Evolutionary conservation across 2,113 vertebrate species (phyloP).

Genomic region (Propithecus coquereli): DNA sequence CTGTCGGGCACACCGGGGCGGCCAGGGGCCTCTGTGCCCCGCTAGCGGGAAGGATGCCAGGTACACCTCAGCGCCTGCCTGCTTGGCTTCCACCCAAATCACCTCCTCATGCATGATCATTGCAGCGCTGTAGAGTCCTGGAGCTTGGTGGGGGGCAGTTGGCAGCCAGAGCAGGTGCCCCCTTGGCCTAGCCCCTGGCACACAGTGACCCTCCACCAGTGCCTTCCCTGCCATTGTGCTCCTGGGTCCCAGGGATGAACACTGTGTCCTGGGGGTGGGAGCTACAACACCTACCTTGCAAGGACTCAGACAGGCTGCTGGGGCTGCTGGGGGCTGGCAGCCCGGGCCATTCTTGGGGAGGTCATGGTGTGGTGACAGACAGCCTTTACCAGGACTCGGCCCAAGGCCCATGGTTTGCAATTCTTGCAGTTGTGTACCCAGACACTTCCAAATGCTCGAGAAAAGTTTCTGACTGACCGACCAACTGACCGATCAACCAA

Average conservation of each 20-base stretch:
- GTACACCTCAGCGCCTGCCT: constrained; percentile 60
- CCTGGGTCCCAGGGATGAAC: neutral
- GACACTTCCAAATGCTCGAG: neutral
- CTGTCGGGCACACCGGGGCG: constrained; percentile 59
- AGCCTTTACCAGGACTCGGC: neutral
- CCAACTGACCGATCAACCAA: no score
- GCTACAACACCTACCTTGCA: neutral
- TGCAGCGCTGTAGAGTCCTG: neutral
- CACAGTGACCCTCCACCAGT: neutral
- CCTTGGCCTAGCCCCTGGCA: neutral
- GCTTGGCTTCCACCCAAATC: constrained; percentile 51
- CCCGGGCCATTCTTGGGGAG: neutral
- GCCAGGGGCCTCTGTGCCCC: constrained; percentile 56
- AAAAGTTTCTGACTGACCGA: neutral
- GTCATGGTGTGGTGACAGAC: neutral
- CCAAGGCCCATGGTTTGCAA: neutral
- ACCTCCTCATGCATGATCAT: constrained; percentile 46
- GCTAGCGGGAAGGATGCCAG: constrained; percentile 67
- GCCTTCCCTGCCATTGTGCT: neutral
- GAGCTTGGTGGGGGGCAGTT: neutral
- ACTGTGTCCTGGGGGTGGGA: neutral
- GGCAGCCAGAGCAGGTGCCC: neutral
- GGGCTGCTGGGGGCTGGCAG: neutral
- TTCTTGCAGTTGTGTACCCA: neutral
- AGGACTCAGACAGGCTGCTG: neutral